Evolutionary conservation across 2,797 vertebrate species (phyloP).

Genomic region (Rhadinocentrus ornatus): DNA sequence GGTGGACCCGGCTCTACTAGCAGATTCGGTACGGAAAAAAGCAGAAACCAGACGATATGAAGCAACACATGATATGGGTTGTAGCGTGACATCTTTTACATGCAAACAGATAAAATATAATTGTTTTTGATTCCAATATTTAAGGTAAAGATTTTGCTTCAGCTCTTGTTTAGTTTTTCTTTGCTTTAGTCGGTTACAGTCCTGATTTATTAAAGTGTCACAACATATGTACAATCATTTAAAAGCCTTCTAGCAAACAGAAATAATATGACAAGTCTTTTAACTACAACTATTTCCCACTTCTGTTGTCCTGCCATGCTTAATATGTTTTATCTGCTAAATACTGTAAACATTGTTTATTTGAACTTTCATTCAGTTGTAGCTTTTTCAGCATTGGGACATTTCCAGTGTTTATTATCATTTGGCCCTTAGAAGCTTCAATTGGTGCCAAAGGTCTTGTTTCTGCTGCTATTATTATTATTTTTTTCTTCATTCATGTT

Average conservation of each 20-base stretch:
- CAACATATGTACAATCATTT: background rate
- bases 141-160: background rate
- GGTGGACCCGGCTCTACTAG: background rate
- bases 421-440: conserved; percentile 1
- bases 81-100: background rate
- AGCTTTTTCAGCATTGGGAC: background rate
- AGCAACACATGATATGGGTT: background rate
- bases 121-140: background rate
- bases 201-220: background rate
- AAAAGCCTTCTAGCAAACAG: background rate
- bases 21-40: background rate
- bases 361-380: background rate
- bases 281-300: background rate
- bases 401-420: background rate
- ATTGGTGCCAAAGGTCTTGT: conserved; percentile 4
- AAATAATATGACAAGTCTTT: background rate
- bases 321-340: background rate
- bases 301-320: background rate
- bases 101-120: background rate
- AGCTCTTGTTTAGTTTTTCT: background rate
- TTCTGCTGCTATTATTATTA: conserved; percentile 12
- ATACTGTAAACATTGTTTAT: background rate
- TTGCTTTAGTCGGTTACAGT: conserved; percentile 2
- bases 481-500: conserved; percentile 11
- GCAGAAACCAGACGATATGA: background rate